A percentile compares a stretch with the other conserved stretches of the same genome.
These are phyloP conservation scores for Nerophis lumbriciformis DNA, from an alignment of 2,113 vertebrate genomes.

Conservation along the genomic window DNA sequence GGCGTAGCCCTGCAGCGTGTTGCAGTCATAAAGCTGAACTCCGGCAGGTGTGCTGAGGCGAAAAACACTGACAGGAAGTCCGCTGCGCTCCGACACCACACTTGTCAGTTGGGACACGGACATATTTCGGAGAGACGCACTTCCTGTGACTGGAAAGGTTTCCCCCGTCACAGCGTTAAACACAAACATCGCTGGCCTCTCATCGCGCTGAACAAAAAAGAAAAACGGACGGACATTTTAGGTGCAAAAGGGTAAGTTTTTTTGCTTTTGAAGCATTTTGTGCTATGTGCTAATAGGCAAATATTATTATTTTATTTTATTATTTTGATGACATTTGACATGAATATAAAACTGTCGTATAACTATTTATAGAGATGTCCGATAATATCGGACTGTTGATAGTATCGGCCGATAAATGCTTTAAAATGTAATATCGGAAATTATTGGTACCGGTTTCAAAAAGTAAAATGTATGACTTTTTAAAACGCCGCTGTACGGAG, in stretches of 20 bases:
- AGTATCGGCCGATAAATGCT: no score
- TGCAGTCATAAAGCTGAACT: constrained; percentile 74
- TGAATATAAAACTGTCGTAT: no score
- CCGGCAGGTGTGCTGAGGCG: constrained; percentile 62
- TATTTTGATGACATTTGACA: no score
- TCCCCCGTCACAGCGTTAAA: constrained; percentile 70
- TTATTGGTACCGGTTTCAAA: no score
- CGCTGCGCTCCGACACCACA: constrained; percentile 58
- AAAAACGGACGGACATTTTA: neutral
- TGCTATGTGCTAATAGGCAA: no score
- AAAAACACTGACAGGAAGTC: constrained; percentile 70
- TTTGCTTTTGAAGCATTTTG: no score
- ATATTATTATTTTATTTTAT: no score
- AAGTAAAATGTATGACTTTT: no score
- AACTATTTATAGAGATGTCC: no score
- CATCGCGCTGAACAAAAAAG: constrained; percentile 61
- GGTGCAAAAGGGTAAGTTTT: neutral
- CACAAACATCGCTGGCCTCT: constrained; percentile 62
- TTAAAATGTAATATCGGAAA: no score
- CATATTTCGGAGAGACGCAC: constrained; percentile 40
- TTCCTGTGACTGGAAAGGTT: constrained; percentile 60
- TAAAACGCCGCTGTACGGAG: no score
- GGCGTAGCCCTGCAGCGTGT: constrained; percentile 63
- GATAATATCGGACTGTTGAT: no score
- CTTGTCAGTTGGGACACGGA: constrained; percentile 67